phyloP scores from a whole-genome alignment of 35 echinoderm and acorn worm genomes.

The Ptychodera flava region DNA sequence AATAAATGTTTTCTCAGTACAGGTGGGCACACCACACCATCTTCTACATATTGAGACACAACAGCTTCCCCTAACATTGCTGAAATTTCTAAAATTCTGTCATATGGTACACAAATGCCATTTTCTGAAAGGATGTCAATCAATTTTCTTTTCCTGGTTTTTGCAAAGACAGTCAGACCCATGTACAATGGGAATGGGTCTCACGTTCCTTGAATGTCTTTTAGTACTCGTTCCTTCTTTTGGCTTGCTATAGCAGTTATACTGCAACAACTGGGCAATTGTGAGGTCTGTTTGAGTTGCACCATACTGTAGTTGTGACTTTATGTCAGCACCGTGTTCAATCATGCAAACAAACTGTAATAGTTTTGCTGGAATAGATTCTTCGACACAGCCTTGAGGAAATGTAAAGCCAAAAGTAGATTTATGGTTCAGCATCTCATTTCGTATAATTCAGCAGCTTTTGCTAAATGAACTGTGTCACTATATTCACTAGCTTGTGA shows the following conservation, averaged over 20 bases:
- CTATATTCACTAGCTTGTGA: slow-evolving; percentile 9
- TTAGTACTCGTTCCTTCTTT: background rate
- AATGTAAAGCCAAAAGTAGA: slow-evolving; percentile 20
- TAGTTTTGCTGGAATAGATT: slow-evolving; percentile 14
- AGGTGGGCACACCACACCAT: no score
- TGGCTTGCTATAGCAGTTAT: background rate
- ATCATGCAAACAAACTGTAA: slow-evolving; percentile 35
- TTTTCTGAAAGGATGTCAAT: no score
- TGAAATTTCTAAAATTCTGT: no score
- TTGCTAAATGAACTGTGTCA: slow-evolving; percentile 8
- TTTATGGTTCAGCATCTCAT: slow-evolving; percentile 7
- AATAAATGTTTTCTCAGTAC: no score
- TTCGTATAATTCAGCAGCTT: slow-evolving; percentile 31
- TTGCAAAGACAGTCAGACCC: no score
- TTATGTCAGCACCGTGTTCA: slow-evolving; percentile 34
- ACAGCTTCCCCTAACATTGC: no score
- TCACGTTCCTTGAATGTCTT: background rate
- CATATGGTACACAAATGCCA: no score
- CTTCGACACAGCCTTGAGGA: background rate
- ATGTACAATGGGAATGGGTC: no score
- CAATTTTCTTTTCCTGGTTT: no score
- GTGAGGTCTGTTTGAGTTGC: background rate
- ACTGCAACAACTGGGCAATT: background rate
- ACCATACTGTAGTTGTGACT: slow-evolving; percentile 8
- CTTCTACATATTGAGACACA: no score